Conservation (phyloP, 2,888 invertebrate species). For the Eilema depressum region DNA sequence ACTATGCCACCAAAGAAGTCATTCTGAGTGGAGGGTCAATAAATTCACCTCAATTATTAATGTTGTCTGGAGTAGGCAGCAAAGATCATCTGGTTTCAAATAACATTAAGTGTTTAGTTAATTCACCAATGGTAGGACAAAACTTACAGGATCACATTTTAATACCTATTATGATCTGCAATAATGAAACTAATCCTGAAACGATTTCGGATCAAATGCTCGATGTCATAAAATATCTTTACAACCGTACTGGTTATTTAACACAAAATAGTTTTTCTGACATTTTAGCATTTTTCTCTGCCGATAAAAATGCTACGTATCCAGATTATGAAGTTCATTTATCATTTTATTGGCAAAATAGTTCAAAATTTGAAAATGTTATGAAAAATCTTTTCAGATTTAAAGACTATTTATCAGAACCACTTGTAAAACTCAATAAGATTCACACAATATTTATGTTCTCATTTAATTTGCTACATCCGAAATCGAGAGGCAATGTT, state of each 20-base stretch:
- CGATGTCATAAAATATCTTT: constrained; percentile 82
- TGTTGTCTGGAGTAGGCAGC: constrained; percentile 85
- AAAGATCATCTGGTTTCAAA: constrained; percentile 66
- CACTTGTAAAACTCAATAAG: constrained; percentile 57
- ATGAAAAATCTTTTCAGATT: constrained; percentile 38
- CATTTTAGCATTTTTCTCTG: constrained; percentile 65
- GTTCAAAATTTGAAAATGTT: background rate
- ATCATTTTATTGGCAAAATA: constrained; percentile 63
- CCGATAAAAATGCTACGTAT: constrained; percentile 56
- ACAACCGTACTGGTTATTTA: constrained; percentile 81
- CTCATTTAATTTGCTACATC: constrained; percentile 74
- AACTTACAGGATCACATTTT: constrained; percentile 85
- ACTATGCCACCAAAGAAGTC: constrained; percentile 72
- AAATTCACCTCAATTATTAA: constrained; percentile 82
- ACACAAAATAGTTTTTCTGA: constrained; percentile 85
- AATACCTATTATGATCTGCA: constrained; percentile 70
- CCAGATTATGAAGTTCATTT: constrained; percentile 67
- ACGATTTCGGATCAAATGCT: constrained; percentile 56
- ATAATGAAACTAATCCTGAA: constrained; percentile 57
- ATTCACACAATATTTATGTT: constrained; percentile 65
- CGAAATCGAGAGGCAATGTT: constrained; percentile 86
- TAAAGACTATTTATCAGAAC: constrained; percentile 53
- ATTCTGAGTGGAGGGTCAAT: constrained; percentile 81
- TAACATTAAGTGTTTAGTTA: constrained; percentile 67
- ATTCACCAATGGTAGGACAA: constrained; percentile 80